Conservation (phyloP, 2,888 invertebrate species). For the Candidula unifasciata region DNA sequence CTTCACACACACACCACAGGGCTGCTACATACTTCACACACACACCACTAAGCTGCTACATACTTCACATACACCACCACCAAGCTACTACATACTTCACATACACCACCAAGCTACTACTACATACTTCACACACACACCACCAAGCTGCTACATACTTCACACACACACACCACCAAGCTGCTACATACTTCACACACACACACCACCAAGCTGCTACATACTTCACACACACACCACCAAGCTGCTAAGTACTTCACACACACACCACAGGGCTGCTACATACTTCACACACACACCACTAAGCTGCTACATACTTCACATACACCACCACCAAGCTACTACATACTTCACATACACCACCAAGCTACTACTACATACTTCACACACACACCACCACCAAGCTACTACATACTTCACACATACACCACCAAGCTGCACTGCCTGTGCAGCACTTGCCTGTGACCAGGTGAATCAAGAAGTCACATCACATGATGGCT, state of each 20-base stretch:
- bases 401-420: not conserved
- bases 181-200: too few species aligned
- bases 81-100: not conserved
- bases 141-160: not conserved
- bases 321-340: not conserved
- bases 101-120: not conserved
- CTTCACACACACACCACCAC: too few species aligned
- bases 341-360: not conserved
- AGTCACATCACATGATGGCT: not conserved
- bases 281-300: not conserved
- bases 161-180: not conserved
- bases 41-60: not conserved
- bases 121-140: too few species aligned
- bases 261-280: too few species aligned
- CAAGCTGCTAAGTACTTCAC: too few species aligned
- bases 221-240: not conserved
- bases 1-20: not conserved
- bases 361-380: too few species aligned
- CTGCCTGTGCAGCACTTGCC: too few species aligned
- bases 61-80: not conserved
- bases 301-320: not conserved
- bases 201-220: not conserved
- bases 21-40: not conserved
- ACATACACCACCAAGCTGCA: not conserved
- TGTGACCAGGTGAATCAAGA: not conserved